Conservation (phyloP, 2,797 vertebrate genomes). For the Buceros bicornis region DNA sequence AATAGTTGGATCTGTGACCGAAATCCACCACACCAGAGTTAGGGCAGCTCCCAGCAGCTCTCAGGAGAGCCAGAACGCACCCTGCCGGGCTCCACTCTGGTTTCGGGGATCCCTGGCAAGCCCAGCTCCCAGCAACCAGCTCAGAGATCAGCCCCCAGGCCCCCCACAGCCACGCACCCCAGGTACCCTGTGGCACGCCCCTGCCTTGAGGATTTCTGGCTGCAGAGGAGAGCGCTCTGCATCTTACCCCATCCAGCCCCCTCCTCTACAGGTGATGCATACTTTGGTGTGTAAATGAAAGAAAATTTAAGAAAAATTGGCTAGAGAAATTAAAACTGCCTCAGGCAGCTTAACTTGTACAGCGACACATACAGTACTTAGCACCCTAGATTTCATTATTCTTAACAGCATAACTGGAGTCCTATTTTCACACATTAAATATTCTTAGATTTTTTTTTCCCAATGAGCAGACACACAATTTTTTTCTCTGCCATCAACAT, state of each 20-base stretch:
- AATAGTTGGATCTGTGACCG: neutral
- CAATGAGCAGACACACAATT: constrained; percentile 59
- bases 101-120: neutral
- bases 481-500: constrained; percentile 57
- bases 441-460: constrained; percentile 61
- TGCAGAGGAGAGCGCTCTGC: neutral
- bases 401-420: constrained; percentile 68
- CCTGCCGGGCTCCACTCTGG: neutral
- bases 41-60: neutral
- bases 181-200: accelerated
- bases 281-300: constrained; percentile 2
- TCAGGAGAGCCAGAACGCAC: accelerated
- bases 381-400: constrained; percentile 73
- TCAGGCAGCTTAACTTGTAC: constrained; percentile 62
- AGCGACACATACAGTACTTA: constrained; percentile 68
- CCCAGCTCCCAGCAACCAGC: neutral
- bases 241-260: neutral
- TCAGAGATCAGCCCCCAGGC: neutral
- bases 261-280: neutral
- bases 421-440: constrained; percentile 68
- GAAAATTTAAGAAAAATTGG: constrained; percentile 43
- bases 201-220: neutral
- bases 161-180: accelerated
- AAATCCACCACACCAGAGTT: neutral
- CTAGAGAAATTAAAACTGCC: constrained; percentile 66